Evolutionary conservation across 1,140 invertebrate species (phyloP).

Genomic region (Holcopasites calliopsidis): DNA sequence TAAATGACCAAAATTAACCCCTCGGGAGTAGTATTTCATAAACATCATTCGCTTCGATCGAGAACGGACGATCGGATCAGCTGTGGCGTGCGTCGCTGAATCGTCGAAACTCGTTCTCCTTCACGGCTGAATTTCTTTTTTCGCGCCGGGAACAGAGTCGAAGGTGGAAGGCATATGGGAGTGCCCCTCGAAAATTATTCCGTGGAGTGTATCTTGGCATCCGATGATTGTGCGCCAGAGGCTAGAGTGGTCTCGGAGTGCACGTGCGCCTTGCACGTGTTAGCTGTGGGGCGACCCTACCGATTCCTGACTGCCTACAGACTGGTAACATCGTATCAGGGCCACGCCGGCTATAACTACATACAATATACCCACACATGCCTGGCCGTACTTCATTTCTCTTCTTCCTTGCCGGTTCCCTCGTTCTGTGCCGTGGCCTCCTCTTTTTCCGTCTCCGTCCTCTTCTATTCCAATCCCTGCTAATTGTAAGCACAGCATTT

Average conservation of each 20-base stretch:
- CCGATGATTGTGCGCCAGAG: constrained; percentile 75
- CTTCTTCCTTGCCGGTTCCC: background rate
- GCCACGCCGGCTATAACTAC: constrained; percentile 61
- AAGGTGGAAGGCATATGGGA: constrained; percentile 55
- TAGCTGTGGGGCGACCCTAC: constrained; percentile 75
- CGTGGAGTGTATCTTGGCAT: constrained; percentile 76
- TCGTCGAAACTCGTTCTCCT: constrained; percentile 40
- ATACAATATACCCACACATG: constrained; percentile 51
- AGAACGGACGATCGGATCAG: background rate
- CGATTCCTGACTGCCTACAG: constrained; percentile 74
- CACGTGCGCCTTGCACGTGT: constrained; percentile 78
- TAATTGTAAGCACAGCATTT: constrained; percentile 61
- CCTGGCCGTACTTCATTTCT: constrained; percentile 33
- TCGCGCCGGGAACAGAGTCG: background rate
- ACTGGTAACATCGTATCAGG: constrained; percentile 75
- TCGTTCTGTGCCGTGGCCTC: constrained; percentile 5
- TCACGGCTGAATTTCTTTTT: constrained; percentile 40
- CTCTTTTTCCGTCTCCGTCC: constrained; percentile 35
- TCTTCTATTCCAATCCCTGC: constrained; percentile 54
- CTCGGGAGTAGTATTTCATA: no score
- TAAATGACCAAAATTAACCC: no score
- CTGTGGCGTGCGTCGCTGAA: background rate
- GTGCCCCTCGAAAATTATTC: constrained; percentile 73
- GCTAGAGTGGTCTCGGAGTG: constrained; percentile 74
- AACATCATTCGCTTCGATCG: background rate